These are phyloP conservation scores for Ditylenchus weischeri DNA, from an alignment of 2,888 invertebrate genomes.

Conservation along the genomic window DNA sequence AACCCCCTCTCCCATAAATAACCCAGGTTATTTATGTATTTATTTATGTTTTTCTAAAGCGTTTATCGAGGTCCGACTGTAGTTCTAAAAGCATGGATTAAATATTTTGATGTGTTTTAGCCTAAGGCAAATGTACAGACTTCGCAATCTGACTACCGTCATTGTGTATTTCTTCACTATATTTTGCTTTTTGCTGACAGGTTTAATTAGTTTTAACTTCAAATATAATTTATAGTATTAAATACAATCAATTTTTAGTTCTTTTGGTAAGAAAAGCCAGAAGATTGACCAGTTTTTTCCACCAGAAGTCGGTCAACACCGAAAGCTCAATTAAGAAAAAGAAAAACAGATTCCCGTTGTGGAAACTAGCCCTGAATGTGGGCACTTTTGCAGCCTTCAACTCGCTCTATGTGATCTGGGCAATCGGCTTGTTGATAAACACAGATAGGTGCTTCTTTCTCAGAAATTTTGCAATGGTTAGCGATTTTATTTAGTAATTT, in stretches of 20 bases:
- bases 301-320: conserved; percentile 7
- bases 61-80: no score
- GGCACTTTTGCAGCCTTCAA: conserved; percentile 52
- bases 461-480: conserved; percentile 38
- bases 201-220: conserved; percentile 14
- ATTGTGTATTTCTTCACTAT: conserved; percentile 21
- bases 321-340: conserved; percentile 1
- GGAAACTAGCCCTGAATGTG: conserved; percentile 54
- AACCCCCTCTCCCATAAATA: no score
- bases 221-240: conserved; percentile 28
- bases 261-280: conserved; percentile 16
- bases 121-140: conserved; percentile 40
- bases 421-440: conserved; percentile 25
- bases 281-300: background rate
- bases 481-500: background rate
- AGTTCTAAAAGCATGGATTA: no score
- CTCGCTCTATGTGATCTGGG: conserved; percentile 53
- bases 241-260: conserved; percentile 4
- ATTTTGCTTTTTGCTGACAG: conserved; percentile 21
- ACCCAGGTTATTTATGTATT: no score
- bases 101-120: conserved; percentile 10
- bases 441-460: conserved; percentile 43
- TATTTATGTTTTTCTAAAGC: no score
- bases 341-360: conserved; percentile 47
- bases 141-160: conserved; percentile 21